Evolutionary conservation across 2,113 vertebrate genomes (phyloP).

Genomic region (Seriola rivoliana): DNA sequence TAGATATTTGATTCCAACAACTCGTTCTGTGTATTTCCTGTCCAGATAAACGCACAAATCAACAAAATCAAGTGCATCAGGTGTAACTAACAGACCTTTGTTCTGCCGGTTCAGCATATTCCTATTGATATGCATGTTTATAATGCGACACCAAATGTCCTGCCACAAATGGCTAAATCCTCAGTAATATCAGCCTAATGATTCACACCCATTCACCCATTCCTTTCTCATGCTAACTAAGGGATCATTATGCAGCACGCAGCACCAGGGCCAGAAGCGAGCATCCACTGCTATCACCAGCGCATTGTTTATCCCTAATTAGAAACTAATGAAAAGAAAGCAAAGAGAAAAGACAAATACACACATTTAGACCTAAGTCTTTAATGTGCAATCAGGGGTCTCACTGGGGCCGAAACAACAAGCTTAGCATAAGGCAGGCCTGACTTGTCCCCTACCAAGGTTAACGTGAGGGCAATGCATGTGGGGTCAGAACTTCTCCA

Average conservation of each 20-base stretch:
- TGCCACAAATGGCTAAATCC: constrained; percentile 71
- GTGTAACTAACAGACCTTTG: constrained; percentile 26
- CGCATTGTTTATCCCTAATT: constrained; percentile 80
- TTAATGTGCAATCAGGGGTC: constrained; percentile 68
- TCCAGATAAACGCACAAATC: constrained; percentile 9
- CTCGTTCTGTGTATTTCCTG: not conserved
- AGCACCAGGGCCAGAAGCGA: constrained; percentile 57
- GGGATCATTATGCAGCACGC: constrained; percentile 73
- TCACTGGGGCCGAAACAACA: constrained; percentile 64
- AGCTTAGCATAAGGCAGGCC: constrained; percentile 54
- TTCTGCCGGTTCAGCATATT: not conserved
- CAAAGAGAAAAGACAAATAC: constrained; percentile 70
- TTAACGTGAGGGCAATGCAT: constrained; percentile 34
- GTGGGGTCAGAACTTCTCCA: constrained; percentile 27
- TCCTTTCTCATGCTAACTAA: constrained; percentile 81
- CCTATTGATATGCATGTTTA: constrained; percentile 25
- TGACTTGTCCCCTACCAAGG: constrained; percentile 19
- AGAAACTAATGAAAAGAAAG: constrained; percentile 83
- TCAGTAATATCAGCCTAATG: constrained; percentile 69
- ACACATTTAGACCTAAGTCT: constrained; percentile 64
- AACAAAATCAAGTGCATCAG: constrained; percentile 1
- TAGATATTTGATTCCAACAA: not conserved
- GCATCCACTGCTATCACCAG: constrained; percentile 55
- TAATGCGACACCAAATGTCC: constrained; percentile 56
- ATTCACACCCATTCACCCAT: constrained; percentile 57